Evolutionary conservation across 2,797 vertebrate genomes (phyloP).

Genomic region (Helarctos malayanus): DNA sequence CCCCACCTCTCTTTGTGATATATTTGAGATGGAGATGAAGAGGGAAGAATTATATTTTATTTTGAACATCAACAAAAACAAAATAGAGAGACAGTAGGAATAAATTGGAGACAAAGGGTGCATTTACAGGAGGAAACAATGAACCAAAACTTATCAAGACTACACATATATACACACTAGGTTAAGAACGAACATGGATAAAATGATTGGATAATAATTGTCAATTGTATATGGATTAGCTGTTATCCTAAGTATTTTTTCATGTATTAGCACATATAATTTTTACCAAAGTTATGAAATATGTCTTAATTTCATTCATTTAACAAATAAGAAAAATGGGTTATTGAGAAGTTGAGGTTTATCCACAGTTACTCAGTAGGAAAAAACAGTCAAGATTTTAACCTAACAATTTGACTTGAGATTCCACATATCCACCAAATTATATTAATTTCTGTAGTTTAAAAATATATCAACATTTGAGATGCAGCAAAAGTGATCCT

Average conservation of each 20-base stretch:
- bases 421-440: neutral
- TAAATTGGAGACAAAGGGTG: neutral
- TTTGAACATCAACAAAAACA: neutral
- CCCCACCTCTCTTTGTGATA: rapidly evolving
- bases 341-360: neutral
- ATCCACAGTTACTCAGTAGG: neutral
- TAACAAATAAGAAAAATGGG: neutral
- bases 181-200: neutral
- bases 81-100: neutral
- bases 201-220: neutral
- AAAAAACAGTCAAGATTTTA: slow-evolving; percentile 1
- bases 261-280: neutral
- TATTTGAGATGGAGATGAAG: neutral
- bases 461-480: neutral
- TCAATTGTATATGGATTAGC: neutral
- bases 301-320: neutral
- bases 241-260: neutral
- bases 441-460: neutral
- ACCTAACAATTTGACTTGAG: neutral
- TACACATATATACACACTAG: rapidly evolving
- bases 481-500: neutral
- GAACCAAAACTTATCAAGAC: neutral
- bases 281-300: neutral
- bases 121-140: neutral
- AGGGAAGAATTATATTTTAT: neutral